A percentile compares a stretch with the other conserved stretches of the same genome.
Conservation (phyloP, 2,888 invertebrate species). For the Antitype chi region DNA sequence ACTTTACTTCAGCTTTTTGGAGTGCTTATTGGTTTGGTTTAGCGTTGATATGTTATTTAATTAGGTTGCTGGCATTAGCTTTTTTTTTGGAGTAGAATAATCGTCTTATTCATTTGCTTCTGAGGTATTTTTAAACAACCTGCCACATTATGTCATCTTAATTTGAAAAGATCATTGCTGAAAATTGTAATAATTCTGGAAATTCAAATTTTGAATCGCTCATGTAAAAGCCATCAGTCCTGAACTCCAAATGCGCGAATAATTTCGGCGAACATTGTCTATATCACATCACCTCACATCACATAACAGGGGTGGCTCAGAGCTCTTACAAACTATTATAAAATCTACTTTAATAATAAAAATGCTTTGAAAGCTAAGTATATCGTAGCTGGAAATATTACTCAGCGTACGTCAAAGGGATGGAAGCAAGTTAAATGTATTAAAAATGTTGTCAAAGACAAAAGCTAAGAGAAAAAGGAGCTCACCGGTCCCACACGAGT, state of each 20-base stretch:
- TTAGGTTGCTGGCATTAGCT: conserved; percentile 4
- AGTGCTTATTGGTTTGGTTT: conserved; percentile 45
- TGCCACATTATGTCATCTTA: neutral
- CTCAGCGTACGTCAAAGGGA: conserved; percentile 45
- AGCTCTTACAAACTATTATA: conserved; percentile 8
- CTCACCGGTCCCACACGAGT: conserved; percentile 58
- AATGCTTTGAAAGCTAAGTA: conserved; percentile 25
- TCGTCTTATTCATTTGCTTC: neutral
- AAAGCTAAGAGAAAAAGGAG: conserved; percentile 55
- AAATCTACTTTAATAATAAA: conserved; percentile 39
- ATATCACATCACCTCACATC: neutral
- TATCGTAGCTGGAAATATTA: conserved; percentile 21
- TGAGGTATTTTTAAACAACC: neutral
- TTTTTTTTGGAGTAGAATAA: neutral
- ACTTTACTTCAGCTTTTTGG: conserved; percentile 42
- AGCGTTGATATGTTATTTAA: conserved; percentile 23
- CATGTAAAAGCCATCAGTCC: conserved; percentile 29
- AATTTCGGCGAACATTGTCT: conserved; percentile 29
- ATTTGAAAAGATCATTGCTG: neutral
- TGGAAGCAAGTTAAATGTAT: conserved; percentile 54
- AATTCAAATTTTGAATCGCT: conserved; percentile 28
- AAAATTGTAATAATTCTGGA: neutral
- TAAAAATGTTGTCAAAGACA: conserved; percentile 61
- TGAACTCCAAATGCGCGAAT: conserved; percentile 25
- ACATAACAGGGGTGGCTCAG: conserved; percentile 23